Evolutionary conservation across 2,113 vertebrate genomes (phyloP).

Genomic region (Balaeniceps rex): DNA sequence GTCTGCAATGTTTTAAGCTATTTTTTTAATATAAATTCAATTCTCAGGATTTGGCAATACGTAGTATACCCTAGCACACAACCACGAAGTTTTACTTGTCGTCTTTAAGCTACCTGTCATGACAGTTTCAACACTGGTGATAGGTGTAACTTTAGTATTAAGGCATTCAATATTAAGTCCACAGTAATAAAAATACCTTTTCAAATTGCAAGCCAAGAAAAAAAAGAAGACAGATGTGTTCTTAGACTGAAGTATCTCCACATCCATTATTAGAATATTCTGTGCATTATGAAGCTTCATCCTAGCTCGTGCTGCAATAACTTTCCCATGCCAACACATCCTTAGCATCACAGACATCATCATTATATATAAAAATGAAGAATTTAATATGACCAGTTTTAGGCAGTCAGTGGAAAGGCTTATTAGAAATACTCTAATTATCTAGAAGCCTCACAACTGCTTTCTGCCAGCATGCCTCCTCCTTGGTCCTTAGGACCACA

Average conservation of each 20-base stretch:
- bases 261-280: not conserved
- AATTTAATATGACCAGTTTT: not conserved
- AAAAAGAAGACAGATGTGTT: not conserved
- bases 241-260: not conserved
- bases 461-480: not conserved
- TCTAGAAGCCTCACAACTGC: not conserved
- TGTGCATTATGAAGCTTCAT: not conserved
- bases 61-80: not conserved
- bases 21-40: not conserved
- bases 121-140: not conserved
- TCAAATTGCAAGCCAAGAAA: not conserved
- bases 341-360: not conserved
- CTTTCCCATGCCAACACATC: not conserved
- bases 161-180: not conserved
- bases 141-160: not conserved
- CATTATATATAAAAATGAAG: not conserved
- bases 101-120: not conserved
- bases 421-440: conserved; percentile 17
- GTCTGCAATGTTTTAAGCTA: not conserved
- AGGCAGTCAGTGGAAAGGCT: not conserved
- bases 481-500: not conserved
- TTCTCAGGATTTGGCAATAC: not conserved
- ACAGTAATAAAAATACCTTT: conserved; percentile 1
- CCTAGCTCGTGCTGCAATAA: not conserved
- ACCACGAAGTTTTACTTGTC: not conserved